These are phyloP conservation scores for Yponomeuta plumbellus DNA, from an alignment of 2,888 invertebrate genomes.

Conservation along the genomic window DNA sequence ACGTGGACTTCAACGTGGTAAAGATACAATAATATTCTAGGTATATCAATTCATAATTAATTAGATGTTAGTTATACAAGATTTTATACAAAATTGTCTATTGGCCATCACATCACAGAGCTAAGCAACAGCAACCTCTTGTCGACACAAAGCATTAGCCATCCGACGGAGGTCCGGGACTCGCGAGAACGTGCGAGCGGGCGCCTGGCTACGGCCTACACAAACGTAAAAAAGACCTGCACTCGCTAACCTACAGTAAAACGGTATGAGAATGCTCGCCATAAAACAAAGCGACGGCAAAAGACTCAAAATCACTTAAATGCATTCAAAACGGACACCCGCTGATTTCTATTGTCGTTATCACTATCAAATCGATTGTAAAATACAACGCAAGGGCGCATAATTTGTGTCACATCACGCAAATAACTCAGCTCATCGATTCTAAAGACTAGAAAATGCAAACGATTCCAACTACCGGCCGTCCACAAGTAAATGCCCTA, in stretches of 20 bases:
- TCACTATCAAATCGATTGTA: constrained; percentile 30
- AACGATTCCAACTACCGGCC: constrained; percentile 44
- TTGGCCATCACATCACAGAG: constrained; percentile 74
- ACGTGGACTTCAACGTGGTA: constrained; percentile 71
- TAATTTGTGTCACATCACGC: constrained; percentile 32
- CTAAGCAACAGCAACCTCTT: constrained; percentile 49
- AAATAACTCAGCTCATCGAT: constrained; percentile 45
- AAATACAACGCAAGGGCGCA: constrained; percentile 31
- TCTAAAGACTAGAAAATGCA: constrained; percentile 74
- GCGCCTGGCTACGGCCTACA: not conserved
- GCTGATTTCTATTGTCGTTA: constrained; percentile 21
- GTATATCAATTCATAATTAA: constrained; percentile 42
- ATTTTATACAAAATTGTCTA: constrained; percentile 70
- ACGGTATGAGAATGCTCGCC: constrained; percentile 31
- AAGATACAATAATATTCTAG: constrained; percentile 62
- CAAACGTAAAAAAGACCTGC: not conserved
- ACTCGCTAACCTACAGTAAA: constrained; percentile 7
- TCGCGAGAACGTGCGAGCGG: not conserved
- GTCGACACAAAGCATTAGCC: constrained; percentile 40
- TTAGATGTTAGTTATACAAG: constrained; percentile 65
- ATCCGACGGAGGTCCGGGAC: constrained; percentile 27
- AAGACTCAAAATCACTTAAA: constrained; percentile 38
- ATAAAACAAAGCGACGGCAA: constrained; percentile 30
- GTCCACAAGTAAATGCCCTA: constrained; percentile 39
- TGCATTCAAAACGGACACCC: constrained; percentile 38